Percentiles rank a stretch among this genome's conserved stretches.
These are phyloP conservation scores for Andrena marginata DNA, from an alignment of 2,888 invertebrate species.

Conservation along the genomic window DNA sequence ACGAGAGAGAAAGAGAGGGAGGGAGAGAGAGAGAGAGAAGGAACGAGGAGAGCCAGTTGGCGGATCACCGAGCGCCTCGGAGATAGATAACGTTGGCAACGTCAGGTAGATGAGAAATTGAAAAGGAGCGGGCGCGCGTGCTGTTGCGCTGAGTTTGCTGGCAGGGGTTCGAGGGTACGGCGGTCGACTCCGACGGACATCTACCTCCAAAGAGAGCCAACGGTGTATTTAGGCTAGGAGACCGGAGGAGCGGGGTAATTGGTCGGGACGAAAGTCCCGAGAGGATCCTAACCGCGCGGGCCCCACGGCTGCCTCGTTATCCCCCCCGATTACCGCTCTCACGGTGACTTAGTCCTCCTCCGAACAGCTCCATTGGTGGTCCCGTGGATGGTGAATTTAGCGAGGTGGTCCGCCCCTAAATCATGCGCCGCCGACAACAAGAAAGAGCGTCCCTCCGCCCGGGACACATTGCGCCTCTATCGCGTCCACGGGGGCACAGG, in stretches of 20 bases:
- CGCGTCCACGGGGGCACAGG: background rate
- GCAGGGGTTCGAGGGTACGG: conserved; percentile 20
- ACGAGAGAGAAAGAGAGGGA: too few relatives aligned
- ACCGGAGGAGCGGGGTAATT: conserved; percentile 71
- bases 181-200: conserved; percentile 13
- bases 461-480: background rate
- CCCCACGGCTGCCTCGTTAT: conserved; percentile 59
- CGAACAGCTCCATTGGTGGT: conserved; percentile 66
- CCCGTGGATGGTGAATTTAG: conserved; percentile 52
- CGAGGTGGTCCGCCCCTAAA: conserved; percentile 67
- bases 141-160: background rate
- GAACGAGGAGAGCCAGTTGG: background rate
- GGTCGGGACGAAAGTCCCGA: conserved; percentile 68
- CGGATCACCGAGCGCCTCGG: background rate
- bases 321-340: conserved; percentile 70
- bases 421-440: conserved; percentile 49
- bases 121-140: background rate
- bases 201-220: conserved; percentile 39
- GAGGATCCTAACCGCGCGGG: conserved; percentile 53
- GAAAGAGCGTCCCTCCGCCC: conserved; percentile 33
- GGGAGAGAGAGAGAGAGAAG: background rate
- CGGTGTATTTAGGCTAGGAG: conserved; percentile 63
- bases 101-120: conserved; percentile 15
- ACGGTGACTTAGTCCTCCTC: conserved; percentile 43
- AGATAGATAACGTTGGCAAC: background rate